Conservation (phyloP, 2,797 vertebrate species). For the Schizothorax lantsangensis region DNA sequence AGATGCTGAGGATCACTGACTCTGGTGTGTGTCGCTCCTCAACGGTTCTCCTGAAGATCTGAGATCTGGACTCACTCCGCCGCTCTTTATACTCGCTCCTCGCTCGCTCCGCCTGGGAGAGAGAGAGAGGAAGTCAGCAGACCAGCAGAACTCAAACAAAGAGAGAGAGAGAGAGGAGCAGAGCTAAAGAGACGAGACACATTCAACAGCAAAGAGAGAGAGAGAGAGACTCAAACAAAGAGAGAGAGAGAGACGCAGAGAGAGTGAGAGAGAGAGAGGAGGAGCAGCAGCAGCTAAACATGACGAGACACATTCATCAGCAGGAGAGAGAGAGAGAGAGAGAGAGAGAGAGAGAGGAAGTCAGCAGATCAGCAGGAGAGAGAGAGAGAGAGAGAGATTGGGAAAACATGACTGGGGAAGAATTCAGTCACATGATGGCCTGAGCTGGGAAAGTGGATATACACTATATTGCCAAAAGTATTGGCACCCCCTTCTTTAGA, state of each 20-base stretch:
- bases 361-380: too few species aligned
- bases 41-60: not conserved
- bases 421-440: not conserved
- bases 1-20: too few species aligned
- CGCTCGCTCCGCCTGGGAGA: conserved; percentile 35
- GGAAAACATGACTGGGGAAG: conserved; percentile 19
- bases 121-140: conserved; percentile 72
- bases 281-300: conserved; percentile 64
- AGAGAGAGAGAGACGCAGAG: conserved; percentile 1
- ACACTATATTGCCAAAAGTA: too few species aligned
- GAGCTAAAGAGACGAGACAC: conserved; percentile 71
- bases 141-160: conserved; percentile 31
- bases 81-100: conserved; percentile 7
- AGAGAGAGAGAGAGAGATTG: conserved; percentile 45
- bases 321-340: not conserved
- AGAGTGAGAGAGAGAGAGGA: conserved; percentile 18
- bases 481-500: too few species aligned
- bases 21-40: not conserved
- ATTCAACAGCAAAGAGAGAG: conserved; percentile 51
- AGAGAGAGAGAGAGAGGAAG: conserved; percentile 41
- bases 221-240: conserved; percentile 2
- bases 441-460: too few species aligned
- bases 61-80: not conserved
- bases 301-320: conserved; percentile 68
- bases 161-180: conserved; percentile 34